Percentiles rank a stretch among this genome's conserved stretches.
Conservation (phyloP, 2,113 vertebrate genomes). For the Salminus brasiliensis region DNA sequence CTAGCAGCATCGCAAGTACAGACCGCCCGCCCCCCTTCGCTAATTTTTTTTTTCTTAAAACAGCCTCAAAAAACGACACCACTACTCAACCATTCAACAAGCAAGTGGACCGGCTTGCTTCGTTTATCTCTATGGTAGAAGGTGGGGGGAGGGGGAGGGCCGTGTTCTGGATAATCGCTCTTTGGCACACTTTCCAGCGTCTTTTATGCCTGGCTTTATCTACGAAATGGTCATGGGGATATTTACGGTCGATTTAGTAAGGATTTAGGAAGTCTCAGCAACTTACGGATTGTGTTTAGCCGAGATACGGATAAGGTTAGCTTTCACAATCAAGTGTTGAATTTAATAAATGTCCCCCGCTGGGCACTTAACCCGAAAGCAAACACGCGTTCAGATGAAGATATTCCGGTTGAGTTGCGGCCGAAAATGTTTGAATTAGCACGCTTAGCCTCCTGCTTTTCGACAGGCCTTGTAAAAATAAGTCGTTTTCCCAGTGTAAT, state of each 20-base stretch:
- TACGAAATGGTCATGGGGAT: neutral
- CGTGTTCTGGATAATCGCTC: neutral
- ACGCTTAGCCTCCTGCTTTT: neutral
- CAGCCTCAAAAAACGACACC: neutral
- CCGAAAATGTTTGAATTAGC: conserved; percentile 33
- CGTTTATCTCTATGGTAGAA: neutral
- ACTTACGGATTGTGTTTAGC: neutral
- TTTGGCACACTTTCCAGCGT: neutral
- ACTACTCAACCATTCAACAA: conserved; percentile 2
- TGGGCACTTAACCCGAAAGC: conserved; percentile 9
- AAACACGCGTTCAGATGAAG: neutral
- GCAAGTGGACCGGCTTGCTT: neutral
- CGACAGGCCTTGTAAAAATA: conserved; percentile 11
- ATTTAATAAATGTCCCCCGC: conserved; percentile 18
- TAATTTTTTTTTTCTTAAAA: neutral
- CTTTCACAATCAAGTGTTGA: conserved; percentile 1
- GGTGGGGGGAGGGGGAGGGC: too few species aligned
- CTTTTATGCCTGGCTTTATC: too few species aligned
- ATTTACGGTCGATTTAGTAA: neutral
- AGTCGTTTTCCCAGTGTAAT: neutral
- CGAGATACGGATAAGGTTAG: conserved; percentile 5
- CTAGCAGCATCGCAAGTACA: neutral
- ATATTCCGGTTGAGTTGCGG: neutral
- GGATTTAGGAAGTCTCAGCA: neutral
- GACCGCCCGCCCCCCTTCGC: neutral